Evolutionary conservation across 2,888 invertebrate genomes (phyloP).

Genomic region (Morpho deidamia): DNA sequence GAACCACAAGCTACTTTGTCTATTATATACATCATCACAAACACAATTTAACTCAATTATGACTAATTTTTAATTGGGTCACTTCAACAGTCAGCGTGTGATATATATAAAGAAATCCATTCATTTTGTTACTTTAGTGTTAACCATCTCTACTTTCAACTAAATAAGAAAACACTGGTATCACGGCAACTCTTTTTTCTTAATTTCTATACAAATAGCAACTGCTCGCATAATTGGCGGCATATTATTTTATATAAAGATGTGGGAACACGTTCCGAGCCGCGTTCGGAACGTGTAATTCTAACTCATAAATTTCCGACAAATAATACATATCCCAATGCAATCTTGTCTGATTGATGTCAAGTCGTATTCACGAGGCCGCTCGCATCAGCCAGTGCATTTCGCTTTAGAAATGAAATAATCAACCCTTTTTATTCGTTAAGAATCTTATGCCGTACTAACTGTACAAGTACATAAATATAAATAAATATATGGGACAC

Average conservation of each 20-base stretch:
- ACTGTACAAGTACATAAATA: too few relatives aligned
- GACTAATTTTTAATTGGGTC: too few relatives aligned
- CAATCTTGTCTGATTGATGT: conserved; percentile 45
- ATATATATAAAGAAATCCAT: too few relatives aligned
- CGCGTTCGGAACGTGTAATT: conserved; percentile 40
- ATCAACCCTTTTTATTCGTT: not conserved
- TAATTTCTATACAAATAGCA: conserved; percentile 18
- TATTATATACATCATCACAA: too few relatives aligned
- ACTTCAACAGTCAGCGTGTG: too few relatives aligned
- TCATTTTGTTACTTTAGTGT: not conserved
- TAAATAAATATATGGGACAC: too few relatives aligned
- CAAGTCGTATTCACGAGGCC: conserved; percentile 27
- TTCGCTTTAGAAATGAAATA: conserved; percentile 1
- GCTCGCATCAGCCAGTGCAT: conserved; percentile 8
- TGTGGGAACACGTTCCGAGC: conserved; percentile 30
- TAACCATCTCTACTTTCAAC: conserved; percentile 18
- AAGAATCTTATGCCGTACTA: too few relatives aligned
- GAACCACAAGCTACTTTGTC: too few relatives aligned
- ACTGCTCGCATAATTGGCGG: conserved; percentile 25
- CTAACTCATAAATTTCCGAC: conserved; percentile 53
- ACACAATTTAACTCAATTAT: too few relatives aligned
- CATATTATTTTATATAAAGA: conserved; percentile 26
- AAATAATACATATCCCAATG: conserved; percentile 50
- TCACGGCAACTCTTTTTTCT: conserved; percentile 3
- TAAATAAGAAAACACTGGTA: too few relatives aligned